Percentiles rank a stretch among this genome's conserved stretches.
Conservation (phyloP, 2,113 vertebrate genomes). For the Lucifuga dentata region DNA sequence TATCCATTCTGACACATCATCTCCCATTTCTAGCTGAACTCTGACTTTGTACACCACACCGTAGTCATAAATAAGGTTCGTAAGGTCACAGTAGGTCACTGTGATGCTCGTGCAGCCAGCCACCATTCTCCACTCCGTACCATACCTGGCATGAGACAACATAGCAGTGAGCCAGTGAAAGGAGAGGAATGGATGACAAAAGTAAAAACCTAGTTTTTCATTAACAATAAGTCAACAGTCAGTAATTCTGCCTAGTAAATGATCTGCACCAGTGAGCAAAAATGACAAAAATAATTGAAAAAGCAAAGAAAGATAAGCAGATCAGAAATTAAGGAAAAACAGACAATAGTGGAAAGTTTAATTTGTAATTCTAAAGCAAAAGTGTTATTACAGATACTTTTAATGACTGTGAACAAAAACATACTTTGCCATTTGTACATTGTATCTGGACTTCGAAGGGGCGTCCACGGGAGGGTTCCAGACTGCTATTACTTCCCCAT, state of each 20-base stretch:
- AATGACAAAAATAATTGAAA: not conserved
- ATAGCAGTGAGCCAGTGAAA: constrained; percentile 11
- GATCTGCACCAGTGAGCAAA: not conserved
- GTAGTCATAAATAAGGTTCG: constrained; percentile 34
- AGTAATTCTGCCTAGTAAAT: not conserved
- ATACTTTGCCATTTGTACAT: constrained; percentile 73
- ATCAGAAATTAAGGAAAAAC: not conserved
- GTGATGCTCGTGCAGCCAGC: constrained; percentile 45
- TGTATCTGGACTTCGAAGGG: constrained; percentile 50
- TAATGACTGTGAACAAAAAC: constrained; percentile 20
- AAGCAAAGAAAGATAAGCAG: not conserved
- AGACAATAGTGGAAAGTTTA: not conserved
- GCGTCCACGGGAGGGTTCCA: constrained; percentile 63
- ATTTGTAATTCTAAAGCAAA: not conserved
- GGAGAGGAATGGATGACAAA: not conserved
- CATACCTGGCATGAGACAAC: constrained; percentile 34
- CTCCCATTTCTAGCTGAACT: constrained; percentile 57
- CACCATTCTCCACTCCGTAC: not conserved
- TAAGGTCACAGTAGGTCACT: constrained; percentile 54
- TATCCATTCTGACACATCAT: constrained; percentile 2
- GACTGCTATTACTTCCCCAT: constrained; percentile 65
- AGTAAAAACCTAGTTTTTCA: not conserved
- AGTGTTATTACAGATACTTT: not conserved
- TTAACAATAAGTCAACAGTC: not conserved
- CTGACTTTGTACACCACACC: not conserved